Conservation (phyloP, 2,797 vertebrate species). For the Natrix natrix region DNA sequence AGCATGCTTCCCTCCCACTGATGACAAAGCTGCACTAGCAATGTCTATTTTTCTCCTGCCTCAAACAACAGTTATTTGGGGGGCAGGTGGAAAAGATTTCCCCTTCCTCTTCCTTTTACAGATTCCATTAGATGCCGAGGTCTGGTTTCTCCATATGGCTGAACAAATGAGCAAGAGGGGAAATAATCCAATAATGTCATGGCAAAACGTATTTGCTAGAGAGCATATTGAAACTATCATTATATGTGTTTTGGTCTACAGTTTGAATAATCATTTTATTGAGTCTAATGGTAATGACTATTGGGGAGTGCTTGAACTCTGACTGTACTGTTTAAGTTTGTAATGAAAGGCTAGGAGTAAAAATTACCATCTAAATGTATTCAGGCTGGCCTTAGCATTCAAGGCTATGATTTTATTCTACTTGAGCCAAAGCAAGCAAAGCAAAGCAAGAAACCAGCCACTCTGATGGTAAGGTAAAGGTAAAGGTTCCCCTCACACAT, state of each 20-base stretch:
- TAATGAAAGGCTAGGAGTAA: constrained; percentile 41
- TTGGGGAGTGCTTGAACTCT: constrained; percentile 45
- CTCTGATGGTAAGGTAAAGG: background rate
- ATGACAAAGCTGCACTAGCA: constrained; percentile 49
- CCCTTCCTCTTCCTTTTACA: background rate
- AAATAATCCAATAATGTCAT: constrained; percentile 32
- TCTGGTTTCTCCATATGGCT: constrained; percentile 33
- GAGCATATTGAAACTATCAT: constrained; percentile 44
- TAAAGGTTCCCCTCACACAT: too few relatives aligned
- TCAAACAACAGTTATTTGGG: constrained; percentile 29
- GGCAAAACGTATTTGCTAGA: constrained; percentile 47
- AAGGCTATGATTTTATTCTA: constrained; percentile 19
- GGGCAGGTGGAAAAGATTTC: constrained; percentile 19
- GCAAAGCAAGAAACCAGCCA: background rate
- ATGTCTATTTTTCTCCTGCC: constrained; percentile 45
- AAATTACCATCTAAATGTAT: constrained; percentile 23
- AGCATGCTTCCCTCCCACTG: constrained; percentile 42
- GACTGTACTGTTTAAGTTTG: constrained; percentile 29
- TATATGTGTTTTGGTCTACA: constrained; percentile 42
- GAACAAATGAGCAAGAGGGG: constrained; percentile 25
- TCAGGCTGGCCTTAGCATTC: constrained; percentile 35
- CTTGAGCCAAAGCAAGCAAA: constrained; percentile 7
- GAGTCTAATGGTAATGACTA: constrained; percentile 53
- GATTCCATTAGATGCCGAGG: constrained; percentile 13
- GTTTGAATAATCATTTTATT: constrained; percentile 39